A percentile compares a stretch with the other conserved stretches of the same genome.
Evolutionary conservation across 2,113 vertebrate species (phyloP).

Genomic region (Oncorhynchus clarkii): DNA sequence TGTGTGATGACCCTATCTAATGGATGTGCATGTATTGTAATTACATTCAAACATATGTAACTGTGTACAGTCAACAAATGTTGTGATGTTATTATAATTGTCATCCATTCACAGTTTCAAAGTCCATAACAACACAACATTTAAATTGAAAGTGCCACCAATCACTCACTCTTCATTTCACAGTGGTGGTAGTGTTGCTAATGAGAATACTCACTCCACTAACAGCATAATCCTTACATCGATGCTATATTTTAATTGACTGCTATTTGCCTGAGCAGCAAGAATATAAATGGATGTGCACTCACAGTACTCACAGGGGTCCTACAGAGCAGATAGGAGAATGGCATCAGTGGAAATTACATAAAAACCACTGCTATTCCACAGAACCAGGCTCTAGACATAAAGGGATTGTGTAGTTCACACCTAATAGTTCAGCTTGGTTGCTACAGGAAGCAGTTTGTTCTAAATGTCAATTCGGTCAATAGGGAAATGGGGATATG

Average conservation of each 20-base stretch:
- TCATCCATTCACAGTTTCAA: no score
- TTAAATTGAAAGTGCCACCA: no score
- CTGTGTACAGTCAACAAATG: no score
- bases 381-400: no score
- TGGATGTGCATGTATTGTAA: no score
- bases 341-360: slow-evolving; percentile 49
- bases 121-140: no score
- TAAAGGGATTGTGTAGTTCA: neutral
- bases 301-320: slow-evolving; percentile 4
- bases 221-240: slow-evolving; percentile 66
- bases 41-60: no score
- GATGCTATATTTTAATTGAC: slow-evolving; percentile 58
- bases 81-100: no score
- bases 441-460: slow-evolving; percentile 46
- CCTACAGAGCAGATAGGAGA: slow-evolving; percentile 45
- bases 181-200: slow-evolving; percentile 23
- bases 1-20: no score
- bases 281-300: slow-evolving; percentile 41
- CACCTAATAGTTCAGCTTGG: neutral
- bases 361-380: slow-evolving; percentile 3
- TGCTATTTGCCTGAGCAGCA: slow-evolving; percentile 47
- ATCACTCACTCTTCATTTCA: neutral
- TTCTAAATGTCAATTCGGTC: slow-evolving; percentile 49
- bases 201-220: slow-evolving; percentile 50
- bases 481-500: slow-evolving; percentile 18